A percentile compares a stretch with the other conserved stretches of the same genome.
Evolutionary conservation across 2,888 invertebrate genomes (phyloP).

Genomic region (Eupithecia subfuscata): DNA sequence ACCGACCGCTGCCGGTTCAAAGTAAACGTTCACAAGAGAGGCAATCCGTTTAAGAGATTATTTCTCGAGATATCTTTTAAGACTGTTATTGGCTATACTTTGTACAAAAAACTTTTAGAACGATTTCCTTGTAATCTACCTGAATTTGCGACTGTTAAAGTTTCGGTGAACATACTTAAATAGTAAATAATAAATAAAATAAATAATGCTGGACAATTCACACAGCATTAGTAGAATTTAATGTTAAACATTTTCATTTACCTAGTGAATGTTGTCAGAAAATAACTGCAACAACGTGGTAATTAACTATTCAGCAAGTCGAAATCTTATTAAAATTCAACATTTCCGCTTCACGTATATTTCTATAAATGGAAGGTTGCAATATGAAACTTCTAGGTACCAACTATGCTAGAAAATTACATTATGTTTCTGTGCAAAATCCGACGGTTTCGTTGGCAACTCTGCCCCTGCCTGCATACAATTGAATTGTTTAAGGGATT

Average conservation of each 20-base stretch:
- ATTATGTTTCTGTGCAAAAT: slow-evolving; percentile 53
- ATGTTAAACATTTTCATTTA: not conserved
- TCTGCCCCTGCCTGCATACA: slow-evolving; percentile 55
- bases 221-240: not conserved
- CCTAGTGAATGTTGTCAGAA: not conserved
- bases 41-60: slow-evolving; percentile 28
- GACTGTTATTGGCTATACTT: slow-evolving; percentile 5
- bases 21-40: slow-evolving; percentile 23
- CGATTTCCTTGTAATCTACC: not conserved
- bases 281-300: not conserved
- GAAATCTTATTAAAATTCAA: slow-evolving; percentile 19
- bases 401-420: slow-evolving; percentile 39
- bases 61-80: slow-evolving; percentile 6
- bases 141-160: not conserved
- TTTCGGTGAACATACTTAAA: not conserved
- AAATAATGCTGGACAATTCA: too few relatives aligned
- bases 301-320: not conserved
- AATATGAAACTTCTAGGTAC: slow-evolving; percentile 29
- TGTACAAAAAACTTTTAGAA: not conserved
- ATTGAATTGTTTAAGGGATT: slow-evolving; percentile 66
- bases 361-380: slow-evolving; percentile 25
- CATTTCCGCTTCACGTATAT: slow-evolving; percentile 15
- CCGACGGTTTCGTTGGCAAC: slow-evolving; percentile 53
- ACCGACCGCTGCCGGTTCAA: slow-evolving; percentile 15
- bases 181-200: too few relatives aligned